phyloP scores from a whole-genome alignment of 2,113 vertebrate species.

The Geothlypis trichas region DNA sequence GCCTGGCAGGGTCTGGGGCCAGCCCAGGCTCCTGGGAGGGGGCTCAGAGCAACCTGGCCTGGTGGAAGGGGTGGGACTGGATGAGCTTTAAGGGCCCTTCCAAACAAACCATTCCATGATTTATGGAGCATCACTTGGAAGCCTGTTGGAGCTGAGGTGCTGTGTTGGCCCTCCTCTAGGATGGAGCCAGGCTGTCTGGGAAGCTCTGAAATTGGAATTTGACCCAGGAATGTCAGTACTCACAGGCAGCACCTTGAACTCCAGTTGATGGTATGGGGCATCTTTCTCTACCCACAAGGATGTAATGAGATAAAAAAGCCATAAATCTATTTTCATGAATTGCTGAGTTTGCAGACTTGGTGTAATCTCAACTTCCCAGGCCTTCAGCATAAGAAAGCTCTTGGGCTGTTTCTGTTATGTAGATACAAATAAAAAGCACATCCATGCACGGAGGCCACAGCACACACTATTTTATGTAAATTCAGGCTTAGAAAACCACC shows the following conservation, averaged over 20 bases:
- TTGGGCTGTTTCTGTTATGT: accelerated
- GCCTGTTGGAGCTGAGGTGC: neutral
- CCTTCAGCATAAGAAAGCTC: neutral
- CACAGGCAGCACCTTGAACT: neutral
- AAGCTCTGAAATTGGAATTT: neutral
- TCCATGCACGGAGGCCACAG: accelerated
- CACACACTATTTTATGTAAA: accelerated
- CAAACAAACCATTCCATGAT: neutral
- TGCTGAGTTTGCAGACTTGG: neutral
- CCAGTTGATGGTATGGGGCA: accelerated
- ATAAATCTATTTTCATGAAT: neutral
- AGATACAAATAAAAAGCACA: neutral
- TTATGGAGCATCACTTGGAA: accelerated
- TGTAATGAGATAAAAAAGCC: neutral
- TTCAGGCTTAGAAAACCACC: neutral
- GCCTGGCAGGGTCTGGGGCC: accelerated
- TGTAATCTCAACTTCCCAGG: neutral
- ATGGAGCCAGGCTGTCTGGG: neutral
- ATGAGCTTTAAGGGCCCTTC: neutral
- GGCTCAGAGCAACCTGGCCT: neutral
- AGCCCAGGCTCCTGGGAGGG: neutral
- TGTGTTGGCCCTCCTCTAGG: neutral
- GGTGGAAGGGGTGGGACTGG: accelerated
- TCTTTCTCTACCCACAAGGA: neutral
- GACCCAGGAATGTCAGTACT: neutral